Evolutionary conservation across 2,888 invertebrate species (phyloP).

Genomic region (Calephelis perditalis): DNA sequence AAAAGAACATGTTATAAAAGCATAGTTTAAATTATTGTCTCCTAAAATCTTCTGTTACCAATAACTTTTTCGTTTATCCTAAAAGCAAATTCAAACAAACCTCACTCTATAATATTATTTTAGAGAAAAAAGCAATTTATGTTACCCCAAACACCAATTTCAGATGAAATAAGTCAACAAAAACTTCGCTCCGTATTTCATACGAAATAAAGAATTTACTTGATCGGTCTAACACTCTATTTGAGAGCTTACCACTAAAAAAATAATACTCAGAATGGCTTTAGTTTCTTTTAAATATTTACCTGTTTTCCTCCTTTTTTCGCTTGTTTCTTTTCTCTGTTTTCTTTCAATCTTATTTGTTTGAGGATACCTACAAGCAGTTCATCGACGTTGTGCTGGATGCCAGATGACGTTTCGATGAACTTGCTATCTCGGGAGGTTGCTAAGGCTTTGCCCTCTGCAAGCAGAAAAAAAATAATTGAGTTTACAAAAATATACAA

Average conservation of each 20-base stretch:
- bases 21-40: no score
- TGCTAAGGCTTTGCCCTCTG: constrained; percentile 95
- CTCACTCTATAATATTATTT: no score
- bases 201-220: background rate
- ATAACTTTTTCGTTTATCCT: no score
- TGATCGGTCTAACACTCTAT: constrained; percentile 4
- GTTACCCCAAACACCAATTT: background rate
- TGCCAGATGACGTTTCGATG: constrained; percentile 96
- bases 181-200: constrained; percentile 1
- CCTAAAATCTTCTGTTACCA: no score
- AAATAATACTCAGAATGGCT: background rate
- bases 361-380: constrained; percentile 94
- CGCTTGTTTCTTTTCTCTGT: constrained; percentile 84
- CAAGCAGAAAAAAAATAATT: constrained; percentile 21
- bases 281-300: constrained; percentile 9
- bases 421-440: constrained; percentile 94
- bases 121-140: background rate
- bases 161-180: constrained; percentile 9
- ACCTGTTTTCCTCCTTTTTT: constrained; percentile 63
- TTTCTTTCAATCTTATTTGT: constrained; percentile 89
- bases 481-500: no score
- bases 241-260: background rate
- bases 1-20: no score
- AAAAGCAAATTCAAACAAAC: no score
- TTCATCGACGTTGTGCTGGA: constrained; percentile 98